Percentiles rank a stretch among this genome's conserved stretches.
These are phyloP conservation scores for Porites rus DNA, from an alignment of 92 coral and sea anemone species.

Conservation along the genomic window DNA sequence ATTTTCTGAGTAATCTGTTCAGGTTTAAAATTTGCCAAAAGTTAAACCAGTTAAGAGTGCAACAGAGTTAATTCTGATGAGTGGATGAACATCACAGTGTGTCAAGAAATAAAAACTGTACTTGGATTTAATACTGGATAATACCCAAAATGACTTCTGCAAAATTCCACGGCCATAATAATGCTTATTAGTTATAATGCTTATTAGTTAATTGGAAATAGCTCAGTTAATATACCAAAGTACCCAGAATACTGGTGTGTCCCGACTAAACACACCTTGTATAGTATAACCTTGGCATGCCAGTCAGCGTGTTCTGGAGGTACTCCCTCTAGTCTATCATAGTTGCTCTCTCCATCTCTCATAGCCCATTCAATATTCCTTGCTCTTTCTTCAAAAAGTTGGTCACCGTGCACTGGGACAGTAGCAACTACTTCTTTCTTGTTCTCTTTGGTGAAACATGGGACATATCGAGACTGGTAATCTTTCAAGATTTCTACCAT, in stretches of 20 bases:
- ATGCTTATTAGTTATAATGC: no score
- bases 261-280: slow-evolving; percentile 32
- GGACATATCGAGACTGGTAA: slow-evolving; percentile 41
- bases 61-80: no score
- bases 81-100: no score
- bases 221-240: neutral
- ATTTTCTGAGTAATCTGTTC: no score
- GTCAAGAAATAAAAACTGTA: no score
- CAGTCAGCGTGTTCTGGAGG: slow-evolving; percentile 68
- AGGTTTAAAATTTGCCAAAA: no score
- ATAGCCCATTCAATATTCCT: slow-evolving; percentile 65
- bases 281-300: slow-evolving; percentile 71
- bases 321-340: slow-evolving; percentile 58
- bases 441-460: slow-evolving; percentile 8
- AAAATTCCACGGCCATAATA: no score
- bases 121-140: no score
- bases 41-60: no score
- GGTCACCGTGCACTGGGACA: slow-evolving; percentile 68
- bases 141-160: no score
- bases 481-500: slow-evolving; percentile 46
- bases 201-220: no score
- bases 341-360: slow-evolving; percentile 41
- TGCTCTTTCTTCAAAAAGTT: slow-evolving; percentile 66
- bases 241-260: neutral
- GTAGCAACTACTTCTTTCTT: slow-evolving; percentile 11